phyloP scores from a whole-genome alignment of 2,797 vertebrate species.

The Erethizon dorsatum region DNA sequence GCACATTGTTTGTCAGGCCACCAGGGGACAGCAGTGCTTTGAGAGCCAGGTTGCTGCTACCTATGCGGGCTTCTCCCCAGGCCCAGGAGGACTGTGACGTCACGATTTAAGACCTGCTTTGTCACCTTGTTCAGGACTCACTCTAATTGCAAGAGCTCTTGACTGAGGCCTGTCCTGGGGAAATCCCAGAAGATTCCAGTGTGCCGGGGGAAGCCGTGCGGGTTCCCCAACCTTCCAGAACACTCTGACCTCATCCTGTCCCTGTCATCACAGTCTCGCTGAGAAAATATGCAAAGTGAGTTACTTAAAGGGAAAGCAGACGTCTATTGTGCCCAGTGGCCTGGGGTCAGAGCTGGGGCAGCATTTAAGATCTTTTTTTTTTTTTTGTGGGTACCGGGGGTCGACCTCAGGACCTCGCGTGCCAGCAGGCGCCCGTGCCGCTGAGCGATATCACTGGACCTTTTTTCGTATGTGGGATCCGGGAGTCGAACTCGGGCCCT shows the following conservation, averaged over 20 bases:
- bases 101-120: background rate
- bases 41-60: slow-evolving; percentile 45
- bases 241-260: background rate
- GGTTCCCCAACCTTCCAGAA: background rate
- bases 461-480: too few relatives aligned
- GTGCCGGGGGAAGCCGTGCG: background rate
- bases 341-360: background rate
- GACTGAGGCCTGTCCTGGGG: background rate
- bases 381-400: too few relatives aligned
- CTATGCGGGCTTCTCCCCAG: background rate
- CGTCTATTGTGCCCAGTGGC: background rate
- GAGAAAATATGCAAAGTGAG: background rate
- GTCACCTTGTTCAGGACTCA: background rate
- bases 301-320: background rate
- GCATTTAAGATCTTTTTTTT: too few relatives aligned
- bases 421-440: too few relatives aligned
- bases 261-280: background rate
- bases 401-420: too few relatives aligned
- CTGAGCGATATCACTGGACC: too few relatives aligned
- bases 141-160: background rate
- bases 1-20: slow-evolving; percentile 74
- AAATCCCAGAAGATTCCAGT: background rate
- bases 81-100: background rate
- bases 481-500: too few relatives aligned
- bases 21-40: slow-evolving; percentile 85